Evolutionary conservation across 1,140 invertebrate genomes (phyloP).

Genomic region (Diplogasteroides magnus): DNA sequence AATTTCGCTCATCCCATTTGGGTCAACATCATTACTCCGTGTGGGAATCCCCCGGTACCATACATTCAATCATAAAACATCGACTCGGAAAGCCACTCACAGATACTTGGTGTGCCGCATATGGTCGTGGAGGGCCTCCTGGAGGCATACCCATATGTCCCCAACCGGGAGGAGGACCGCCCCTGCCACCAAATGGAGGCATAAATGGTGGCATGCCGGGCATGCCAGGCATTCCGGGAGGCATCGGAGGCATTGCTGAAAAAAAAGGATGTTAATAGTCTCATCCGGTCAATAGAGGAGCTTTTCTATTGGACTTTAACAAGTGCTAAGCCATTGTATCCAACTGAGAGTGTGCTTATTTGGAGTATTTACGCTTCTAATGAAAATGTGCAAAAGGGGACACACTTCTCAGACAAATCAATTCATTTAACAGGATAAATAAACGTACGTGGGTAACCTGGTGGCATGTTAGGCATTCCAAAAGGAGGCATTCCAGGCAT

Average conservation of each 20-base stretch:
- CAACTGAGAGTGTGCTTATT: no score
- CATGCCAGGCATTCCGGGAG: conserved; percentile 28
- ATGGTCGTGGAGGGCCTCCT: conserved; percentile 16
- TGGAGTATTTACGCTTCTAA: no score
- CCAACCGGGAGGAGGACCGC: conserved; percentile 10
- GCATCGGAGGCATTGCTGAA: conserved; percentile 11
- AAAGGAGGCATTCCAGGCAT: conserved; percentile 21
- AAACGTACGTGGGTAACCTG: conserved; percentile 5
- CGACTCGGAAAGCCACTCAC: conserved; percentile 16
- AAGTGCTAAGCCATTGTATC: no score
- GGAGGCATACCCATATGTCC: conserved; percentile 16
- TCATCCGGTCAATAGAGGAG: no score
- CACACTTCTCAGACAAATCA: background rate
- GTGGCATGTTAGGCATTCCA: conserved; percentile 28
- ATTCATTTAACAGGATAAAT: background rate
- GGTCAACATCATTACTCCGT: conserved; percentile 8
- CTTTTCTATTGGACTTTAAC: no score
- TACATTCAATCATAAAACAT: conserved; percentile 4
- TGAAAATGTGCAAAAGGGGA: conserved; percentile 14
- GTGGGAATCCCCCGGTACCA: background rate
- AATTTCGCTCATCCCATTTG: no score
- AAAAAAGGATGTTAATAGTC: conserved; percentile 2
- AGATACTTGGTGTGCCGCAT: conserved; percentile 11
- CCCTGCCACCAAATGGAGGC: conserved; percentile 23
- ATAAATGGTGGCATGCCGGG: conserved; percentile 29